phyloP scores from a whole-genome alignment of 1,140 invertebrate genomes.

The Solenopsis invicta region DNA sequence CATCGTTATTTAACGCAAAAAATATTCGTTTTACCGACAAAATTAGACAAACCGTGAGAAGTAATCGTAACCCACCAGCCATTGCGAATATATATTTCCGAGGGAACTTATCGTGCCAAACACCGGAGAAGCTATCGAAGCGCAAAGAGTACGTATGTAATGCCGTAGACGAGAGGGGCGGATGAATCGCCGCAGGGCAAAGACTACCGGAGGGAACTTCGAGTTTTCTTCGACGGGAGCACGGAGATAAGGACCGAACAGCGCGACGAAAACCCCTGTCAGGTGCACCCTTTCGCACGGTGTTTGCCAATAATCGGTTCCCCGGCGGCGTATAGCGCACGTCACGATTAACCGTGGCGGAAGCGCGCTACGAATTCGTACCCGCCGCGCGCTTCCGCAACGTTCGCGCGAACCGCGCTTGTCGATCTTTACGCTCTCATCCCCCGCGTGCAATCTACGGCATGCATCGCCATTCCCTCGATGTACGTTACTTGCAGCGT shows the following conservation, averaged over 20 bases:
- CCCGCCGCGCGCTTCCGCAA: constrained; percentile 30
- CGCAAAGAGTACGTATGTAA: constrained; percentile 58
- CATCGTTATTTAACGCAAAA: background rate
- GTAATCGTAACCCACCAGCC: constrained; percentile 23
- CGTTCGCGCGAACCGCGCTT: constrained; percentile 49
- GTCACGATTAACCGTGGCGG: constrained; percentile 62
- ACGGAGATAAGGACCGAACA: constrained; percentile 49
- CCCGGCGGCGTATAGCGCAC: constrained; percentile 48
- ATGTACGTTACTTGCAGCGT: constrained; percentile 7
- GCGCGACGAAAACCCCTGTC: constrained; percentile 80
- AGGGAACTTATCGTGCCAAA: constrained; percentile 38
- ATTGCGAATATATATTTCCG: constrained; percentile 15
- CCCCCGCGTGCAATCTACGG: background rate
- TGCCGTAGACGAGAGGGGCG: background rate
- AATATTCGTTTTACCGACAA: background rate
- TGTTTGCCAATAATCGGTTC: constrained; percentile 83
- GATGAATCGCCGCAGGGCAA: constrained; percentile 52
- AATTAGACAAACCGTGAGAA: constrained; percentile 12
- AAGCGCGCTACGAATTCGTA: constrained; percentile 39
- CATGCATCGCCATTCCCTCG: background rate
- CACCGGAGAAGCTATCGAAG: constrained; percentile 34
- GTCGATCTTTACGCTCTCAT: constrained; percentile 51
- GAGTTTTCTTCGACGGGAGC: constrained; percentile 44
- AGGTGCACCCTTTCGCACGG: constrained; percentile 83
- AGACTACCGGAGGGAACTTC: constrained; percentile 42